These are phyloP conservation scores for Leucophenga maculata DNA, from an alignment of 2,888 invertebrate species.

Conservation along the genomic window DNA sequence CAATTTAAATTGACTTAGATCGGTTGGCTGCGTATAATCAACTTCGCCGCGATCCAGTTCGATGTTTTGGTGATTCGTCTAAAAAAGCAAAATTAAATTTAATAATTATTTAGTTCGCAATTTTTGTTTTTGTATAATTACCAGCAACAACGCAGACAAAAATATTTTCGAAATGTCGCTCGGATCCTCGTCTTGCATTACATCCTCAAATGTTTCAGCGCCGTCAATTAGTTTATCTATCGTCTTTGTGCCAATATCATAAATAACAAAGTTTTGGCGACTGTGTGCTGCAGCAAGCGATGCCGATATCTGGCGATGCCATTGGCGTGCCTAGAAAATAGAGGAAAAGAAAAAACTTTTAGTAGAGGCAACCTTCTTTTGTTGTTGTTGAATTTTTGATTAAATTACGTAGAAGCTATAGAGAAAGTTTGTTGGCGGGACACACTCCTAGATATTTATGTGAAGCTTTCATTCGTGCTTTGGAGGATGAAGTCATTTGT, in stretches of 20 bases:
- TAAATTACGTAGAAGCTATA: too few relatives aligned
- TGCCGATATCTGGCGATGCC: conserved; percentile 68
- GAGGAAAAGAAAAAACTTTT: too few relatives aligned
- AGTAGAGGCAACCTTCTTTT: too few relatives aligned
- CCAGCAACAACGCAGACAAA: conserved; percentile 65
- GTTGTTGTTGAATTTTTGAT: too few relatives aligned
- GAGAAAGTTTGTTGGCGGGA: too few relatives aligned
- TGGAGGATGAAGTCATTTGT: too few relatives aligned
- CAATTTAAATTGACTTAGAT: conserved; percentile 53
- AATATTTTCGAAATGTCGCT: conserved; percentile 61
- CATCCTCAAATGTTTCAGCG: conserved; percentile 51
- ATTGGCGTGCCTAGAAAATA: conserved; percentile 59
- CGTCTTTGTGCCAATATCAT: conserved; percentile 65
- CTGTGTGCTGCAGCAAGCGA: conserved; percentile 63
- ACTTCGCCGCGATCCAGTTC: conserved; percentile 43
- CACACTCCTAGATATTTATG: too few relatives aligned
- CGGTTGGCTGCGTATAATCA: conserved; percentile 51
- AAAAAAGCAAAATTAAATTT: not conserved
- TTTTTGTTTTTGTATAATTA: conserved; percentile 37
- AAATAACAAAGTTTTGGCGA: conserved; percentile 69
- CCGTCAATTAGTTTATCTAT: conserved; percentile 52
- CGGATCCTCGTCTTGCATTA: conserved; percentile 61
- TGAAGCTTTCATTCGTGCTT: too few relatives aligned
- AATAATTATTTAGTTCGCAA: not conserved
- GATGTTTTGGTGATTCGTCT: conserved; percentile 66